phyloP scores from a whole-genome alignment of 2,113 vertebrate species.

The Amphiprion percula region DNA sequence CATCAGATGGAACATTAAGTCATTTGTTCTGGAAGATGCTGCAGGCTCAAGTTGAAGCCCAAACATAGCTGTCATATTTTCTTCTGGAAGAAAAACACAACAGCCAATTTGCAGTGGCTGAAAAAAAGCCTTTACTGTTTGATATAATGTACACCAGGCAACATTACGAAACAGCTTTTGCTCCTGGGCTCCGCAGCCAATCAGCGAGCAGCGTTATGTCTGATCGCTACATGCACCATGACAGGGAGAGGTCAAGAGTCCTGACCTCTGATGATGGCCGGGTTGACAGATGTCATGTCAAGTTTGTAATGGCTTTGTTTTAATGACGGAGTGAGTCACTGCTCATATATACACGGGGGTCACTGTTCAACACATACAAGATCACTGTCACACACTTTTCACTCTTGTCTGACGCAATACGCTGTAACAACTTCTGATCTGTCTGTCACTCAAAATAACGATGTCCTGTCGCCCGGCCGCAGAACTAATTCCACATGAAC shows the following conservation, averaged over 20 bases:
- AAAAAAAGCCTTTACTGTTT: conserved; percentile 38
- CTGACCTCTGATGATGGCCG: conserved; percentile 78
- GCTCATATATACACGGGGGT: conserved; percentile 28
- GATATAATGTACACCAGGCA: conserved; percentile 20
- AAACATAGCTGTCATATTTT: conserved; percentile 16
- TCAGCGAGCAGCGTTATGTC: conserved; percentile 43
- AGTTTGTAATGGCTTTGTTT: conserved; percentile 75
- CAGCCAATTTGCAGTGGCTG: conserved; percentile 39
- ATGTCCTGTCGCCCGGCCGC: conserved; percentile 40
- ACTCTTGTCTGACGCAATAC: conserved; percentile 70
- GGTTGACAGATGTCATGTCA: conserved; percentile 81
- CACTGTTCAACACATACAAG: conserved; percentile 56
- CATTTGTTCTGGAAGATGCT: background rate
- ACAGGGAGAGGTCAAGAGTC: conserved; percentile 77
- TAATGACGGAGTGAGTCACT: conserved; percentile 72
- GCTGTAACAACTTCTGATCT: conserved; percentile 72
- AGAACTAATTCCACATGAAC: conserved; percentile 39
- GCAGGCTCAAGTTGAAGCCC: conserved; percentile 16
- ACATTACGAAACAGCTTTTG: conserved; percentile 57
- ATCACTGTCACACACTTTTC: conserved; percentile 71
- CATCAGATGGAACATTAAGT: conserved; percentile 4
- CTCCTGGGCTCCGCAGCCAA: conserved; percentile 47
- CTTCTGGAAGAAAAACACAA: conserved; percentile 28
- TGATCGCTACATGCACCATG: conserved; percentile 68
- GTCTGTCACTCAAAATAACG: conserved; percentile 72